Percentiles rank a stretch among this genome's conserved stretches.
Evolutionary conservation across 92 coral and sea anemone genomes (phyloP).

Genomic region (Epizoanthus fatuus): DNA sequence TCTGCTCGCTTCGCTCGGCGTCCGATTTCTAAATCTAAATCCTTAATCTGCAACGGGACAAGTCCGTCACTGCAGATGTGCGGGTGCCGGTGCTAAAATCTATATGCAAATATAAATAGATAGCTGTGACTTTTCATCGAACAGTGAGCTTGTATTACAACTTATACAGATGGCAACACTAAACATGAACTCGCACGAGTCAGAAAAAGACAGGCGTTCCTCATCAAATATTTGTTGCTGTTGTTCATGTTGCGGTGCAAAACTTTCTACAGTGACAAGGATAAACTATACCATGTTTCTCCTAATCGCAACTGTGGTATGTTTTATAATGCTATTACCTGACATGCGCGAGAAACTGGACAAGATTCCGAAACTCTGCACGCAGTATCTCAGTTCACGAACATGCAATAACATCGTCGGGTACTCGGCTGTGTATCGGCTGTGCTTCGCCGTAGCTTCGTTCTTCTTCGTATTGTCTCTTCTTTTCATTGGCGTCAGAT

Average conservation of each 20-base stretch:
- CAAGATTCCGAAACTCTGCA: slow-evolving; percentile 69
- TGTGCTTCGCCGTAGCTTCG: slow-evolving; percentile 73
- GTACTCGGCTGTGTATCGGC: slow-evolving; percentile 83
- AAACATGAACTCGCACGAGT: neutral
- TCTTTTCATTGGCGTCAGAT: slow-evolving; percentile 66
- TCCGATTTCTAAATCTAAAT: neutral
- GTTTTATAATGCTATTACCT: slow-evolving; percentile 64
- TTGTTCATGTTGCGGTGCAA: slow-evolving; percentile 18
- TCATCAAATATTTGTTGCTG: slow-evolving; percentile 16
- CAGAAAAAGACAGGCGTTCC: neutral
- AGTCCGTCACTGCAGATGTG: too few species aligned
- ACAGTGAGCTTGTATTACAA: too few species aligned
- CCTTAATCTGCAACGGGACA: neutral
- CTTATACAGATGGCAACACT: neutral
- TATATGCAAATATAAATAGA: too few species aligned
- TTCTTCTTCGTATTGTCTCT: slow-evolving; percentile 71
- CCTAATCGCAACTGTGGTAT: slow-evolving; percentile 49
- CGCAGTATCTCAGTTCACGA: slow-evolving; percentile 37
- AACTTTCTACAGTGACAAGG: slow-evolving; percentile 33
- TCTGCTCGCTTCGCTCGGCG: too few species aligned
- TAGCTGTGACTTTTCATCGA: too few species aligned
- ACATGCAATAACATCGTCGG: slow-evolving; percentile 78
- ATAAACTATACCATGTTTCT: slow-evolving; percentile 65
- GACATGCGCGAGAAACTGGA: slow-evolving; percentile 51
- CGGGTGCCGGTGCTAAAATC: too few species aligned